phyloP scores from a whole-genome alignment of 1,140 invertebrate genomes.

The Heliconius congener region DNA sequence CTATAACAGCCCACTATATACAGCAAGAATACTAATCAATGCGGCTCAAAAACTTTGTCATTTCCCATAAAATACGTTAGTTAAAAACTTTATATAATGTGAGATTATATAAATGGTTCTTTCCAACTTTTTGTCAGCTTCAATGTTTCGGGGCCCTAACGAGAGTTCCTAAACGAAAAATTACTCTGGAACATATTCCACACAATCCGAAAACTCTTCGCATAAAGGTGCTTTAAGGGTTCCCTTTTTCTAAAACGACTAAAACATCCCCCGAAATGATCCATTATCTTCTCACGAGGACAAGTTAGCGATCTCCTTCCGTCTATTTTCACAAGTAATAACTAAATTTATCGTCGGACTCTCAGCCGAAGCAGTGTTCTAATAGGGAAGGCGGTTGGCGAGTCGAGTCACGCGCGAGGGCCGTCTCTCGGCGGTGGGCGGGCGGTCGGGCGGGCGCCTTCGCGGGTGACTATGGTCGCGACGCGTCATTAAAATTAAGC shows the following conservation, averaged over 20 bases:
- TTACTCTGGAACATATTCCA: conserved; percentile 49
- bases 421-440: conserved; percentile 48
- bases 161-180: conserved; percentile 51
- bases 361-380: conserved; percentile 73
- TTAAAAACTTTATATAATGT: conserved; percentile 33
- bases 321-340: conserved; percentile 82
- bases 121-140: conserved; percentile 38
- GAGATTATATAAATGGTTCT: conserved; percentile 37
- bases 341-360: conserved; percentile 81
- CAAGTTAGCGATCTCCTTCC: conserved; percentile 81
- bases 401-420: conserved; percentile 69
- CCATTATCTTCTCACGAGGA: conserved; percentile 79
- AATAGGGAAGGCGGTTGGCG: conserved; percentile 67
- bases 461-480: conserved; percentile 60
- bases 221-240: conserved; percentile 73
- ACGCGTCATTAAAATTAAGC: conserved; percentile 81
- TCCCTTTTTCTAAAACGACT: conserved; percentile 71
- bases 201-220: conserved; percentile 69
- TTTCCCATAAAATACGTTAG: conserved; percentile 19
- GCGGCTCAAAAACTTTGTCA: background rate
- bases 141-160: conserved; percentile 43
- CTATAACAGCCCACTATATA: background rate
- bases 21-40: background rate
- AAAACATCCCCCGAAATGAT: conserved; percentile 77
- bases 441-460: conserved; percentile 29